These are phyloP conservation scores for Falco biarmicus DNA, from an alignment of 2,797 vertebrate genomes.

Conservation along the genomic window DNA sequence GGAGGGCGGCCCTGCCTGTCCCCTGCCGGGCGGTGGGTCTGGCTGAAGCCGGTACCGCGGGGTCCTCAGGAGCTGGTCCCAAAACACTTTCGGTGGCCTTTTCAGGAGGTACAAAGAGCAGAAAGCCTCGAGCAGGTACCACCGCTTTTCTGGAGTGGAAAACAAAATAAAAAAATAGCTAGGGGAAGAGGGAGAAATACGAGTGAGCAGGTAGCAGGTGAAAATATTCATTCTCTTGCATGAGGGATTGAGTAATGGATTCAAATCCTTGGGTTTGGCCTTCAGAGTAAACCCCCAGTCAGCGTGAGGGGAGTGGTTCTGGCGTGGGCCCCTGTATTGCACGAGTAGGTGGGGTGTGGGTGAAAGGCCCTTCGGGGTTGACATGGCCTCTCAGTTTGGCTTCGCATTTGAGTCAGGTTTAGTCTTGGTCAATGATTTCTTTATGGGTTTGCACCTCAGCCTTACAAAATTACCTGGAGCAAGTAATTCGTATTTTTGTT, in stretches of 20 bases:
- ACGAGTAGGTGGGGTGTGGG: neutral
- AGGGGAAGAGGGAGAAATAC: neutral
- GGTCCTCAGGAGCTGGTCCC: neutral
- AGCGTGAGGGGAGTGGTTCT: neutral
- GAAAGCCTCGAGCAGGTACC: neutral
- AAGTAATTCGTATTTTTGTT: neutral
- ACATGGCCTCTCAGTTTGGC: neutral
- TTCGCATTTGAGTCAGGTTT: neutral
- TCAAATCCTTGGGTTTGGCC: neutral
- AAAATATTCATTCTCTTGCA: neutral
- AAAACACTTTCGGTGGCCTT: neutral
- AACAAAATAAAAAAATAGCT: neutral
- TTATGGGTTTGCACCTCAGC: neutral
- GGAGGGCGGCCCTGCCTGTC: too few species aligned
- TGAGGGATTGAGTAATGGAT: neutral
- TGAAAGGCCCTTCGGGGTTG: neutral
- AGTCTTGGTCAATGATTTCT: neutral
- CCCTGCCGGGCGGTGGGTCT: too few species aligned
- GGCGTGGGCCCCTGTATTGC: rapidly evolving
- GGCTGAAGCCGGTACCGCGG: too few species aligned
- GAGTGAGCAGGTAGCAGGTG: neutral
- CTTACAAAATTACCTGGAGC: neutral
- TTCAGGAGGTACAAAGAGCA: neutral
- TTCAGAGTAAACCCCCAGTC: neutral
- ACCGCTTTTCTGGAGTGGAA: neutral